phyloP scores from a whole-genome alignment of 2,888 invertebrate genomes.

The Strigamia maritima region DNA sequence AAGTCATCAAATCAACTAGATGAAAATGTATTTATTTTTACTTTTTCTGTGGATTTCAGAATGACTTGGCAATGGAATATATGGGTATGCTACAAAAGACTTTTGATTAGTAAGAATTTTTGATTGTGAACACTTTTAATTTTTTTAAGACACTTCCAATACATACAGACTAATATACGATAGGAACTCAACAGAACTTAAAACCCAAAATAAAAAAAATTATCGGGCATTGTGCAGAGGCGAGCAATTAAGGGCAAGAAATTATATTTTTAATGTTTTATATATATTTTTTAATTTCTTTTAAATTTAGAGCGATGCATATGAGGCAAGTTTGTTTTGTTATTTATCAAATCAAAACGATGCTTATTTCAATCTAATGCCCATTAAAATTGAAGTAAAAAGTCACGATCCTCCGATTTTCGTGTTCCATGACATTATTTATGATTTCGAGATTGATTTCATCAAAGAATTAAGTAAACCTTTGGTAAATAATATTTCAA shows the following conservation, averaged over 20 bases:
- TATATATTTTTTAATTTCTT: background rate
- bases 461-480: conserved; percentile 46
- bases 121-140: too few species aligned
- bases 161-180: background rate
- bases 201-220: background rate
- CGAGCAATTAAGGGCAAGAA: conserved; percentile 37
- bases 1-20: background rate
- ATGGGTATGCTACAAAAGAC: background rate
- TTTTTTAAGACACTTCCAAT: background rate
- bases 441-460: conserved; percentile 45
- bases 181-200: background rate
- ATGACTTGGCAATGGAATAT: background rate
- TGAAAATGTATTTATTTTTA: background rate
- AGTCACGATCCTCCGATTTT: conserved; percentile 46
- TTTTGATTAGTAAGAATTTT: background rate
- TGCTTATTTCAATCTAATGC: conserved; percentile 46
- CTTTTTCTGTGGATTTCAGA: background rate
- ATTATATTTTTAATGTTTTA: background rate
- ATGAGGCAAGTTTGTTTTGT: conserved; percentile 46
- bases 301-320: background rate
- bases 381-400: conserved; percentile 48
- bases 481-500: conserved; percentile 41
- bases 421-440: conserved; percentile 48
- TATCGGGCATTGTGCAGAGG: conserved; percentile 41
- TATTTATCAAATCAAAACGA: conserved; percentile 44